Base-by-base conservation (phyloP, 2,797 vertebrate species). In the Acrossocheilus wenchowensis region DNA sequence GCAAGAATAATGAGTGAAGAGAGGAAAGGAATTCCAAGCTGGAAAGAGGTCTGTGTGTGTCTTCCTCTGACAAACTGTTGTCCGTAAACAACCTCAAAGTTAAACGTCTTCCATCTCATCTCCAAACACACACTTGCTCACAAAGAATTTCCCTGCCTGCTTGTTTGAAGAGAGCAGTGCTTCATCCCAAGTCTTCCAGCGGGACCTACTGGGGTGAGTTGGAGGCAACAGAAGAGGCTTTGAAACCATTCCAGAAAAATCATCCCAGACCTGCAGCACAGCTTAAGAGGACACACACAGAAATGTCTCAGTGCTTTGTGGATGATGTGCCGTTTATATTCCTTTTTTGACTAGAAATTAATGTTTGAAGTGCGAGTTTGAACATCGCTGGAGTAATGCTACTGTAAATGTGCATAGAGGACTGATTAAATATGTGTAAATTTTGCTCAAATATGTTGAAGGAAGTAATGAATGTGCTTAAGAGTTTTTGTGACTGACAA, bases 81-180 rank as follows among this genome's bases (percentile, higher is more conserved):
- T 86, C 81, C 57, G 52, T 89, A 90, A 90, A 89, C 89, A 89
- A 85, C 81, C 78, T 87, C 86, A 90, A 90, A 89, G 89, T 57
- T 86, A 90, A 88, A 87, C 71, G 75, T 75, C 84, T 86, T 77
- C 83, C 84, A 78, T 87, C 86, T 81, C 89, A 86, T 89, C 87
- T 90, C 83, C 36, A 83, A 83, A 86, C 71, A 81, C 86, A 82
- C 78, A 86, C 64, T 78, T 43, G 45, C 60, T 34, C 77, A 79
- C 64, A 86, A 81, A 79, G 83, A 75, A 72, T 60, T 72, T 85
- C 23, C 62, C 81, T 80, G 79, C 72, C 79, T 79, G 84, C 77
- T 81, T 82, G 43, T 87, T 84, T 86, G 86, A 87, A 88, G 89
- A 81, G 73, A 64, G 77, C 36, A 21, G 66, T 43, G 81, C 83